Base-by-base conservation (phyloP, 2,113 vertebrate species). In the Bufo bufo region DNA sequence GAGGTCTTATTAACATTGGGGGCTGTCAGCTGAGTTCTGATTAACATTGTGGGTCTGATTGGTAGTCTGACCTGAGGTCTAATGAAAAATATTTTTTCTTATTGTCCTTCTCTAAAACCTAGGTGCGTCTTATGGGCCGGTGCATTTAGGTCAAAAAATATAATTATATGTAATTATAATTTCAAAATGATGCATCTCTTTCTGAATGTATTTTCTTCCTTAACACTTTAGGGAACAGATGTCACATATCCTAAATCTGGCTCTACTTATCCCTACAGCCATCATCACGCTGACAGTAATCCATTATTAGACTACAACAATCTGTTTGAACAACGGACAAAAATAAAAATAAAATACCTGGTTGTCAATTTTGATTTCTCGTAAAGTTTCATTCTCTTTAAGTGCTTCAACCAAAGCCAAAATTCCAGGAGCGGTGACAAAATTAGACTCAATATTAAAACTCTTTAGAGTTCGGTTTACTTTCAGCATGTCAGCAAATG, bases 351-450 rank as follows among this genome's bases (percentile, higher is more conserved):
- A 52, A 69, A 84, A 80, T 83, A 99, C 98, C 97, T 99, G 98
- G 93, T 99, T 99, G 93, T 99, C 97, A 47, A 99, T 97, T 94
- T 98, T 99, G 93, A 99, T 96, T 93, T 99, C 98, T 20, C 91
- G 92, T 90, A 99, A 92, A 0, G 95, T 95, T 93, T 99, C 97
- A 0, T 99, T 99, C 89, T 99, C 98, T 91, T 92, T 95, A 90
- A 99, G 92, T 3, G 97, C 97, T 72, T 99, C 96, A 0, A 99
- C 93, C 86, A 99, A 92, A 14, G 96, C 94, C 91, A 97, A 93
- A 75, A 97, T 94, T 33, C 98, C 98, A 13, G 71, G 72, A 50
- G 97, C 96, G 4, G 98, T 99, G 92, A 99, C 96, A 90, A 99
- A 99, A 91, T 99, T 99, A 72, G 98, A 97, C 91, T 99, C 98